phyloP scores from a whole-genome alignment of 1,140 invertebrate species.

The Heliconius nattereri region DNA sequence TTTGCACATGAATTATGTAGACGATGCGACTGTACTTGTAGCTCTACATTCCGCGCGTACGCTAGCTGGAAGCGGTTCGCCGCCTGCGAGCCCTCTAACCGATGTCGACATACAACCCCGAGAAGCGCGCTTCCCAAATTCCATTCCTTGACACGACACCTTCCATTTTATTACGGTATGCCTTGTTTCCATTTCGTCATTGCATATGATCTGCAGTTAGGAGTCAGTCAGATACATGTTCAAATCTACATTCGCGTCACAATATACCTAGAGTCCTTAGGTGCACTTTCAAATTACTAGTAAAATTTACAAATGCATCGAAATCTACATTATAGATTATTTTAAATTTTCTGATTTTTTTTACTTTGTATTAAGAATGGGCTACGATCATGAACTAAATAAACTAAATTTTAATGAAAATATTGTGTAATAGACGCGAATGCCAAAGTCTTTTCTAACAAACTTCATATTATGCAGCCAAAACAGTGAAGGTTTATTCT shows the following conservation, averaged over 20 bases:
- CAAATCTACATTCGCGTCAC: background rate
- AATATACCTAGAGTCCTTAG: too few relatives aligned
- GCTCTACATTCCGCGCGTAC: constrained; percentile 64
- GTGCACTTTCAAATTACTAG: too few relatives aligned
- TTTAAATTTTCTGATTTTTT: too few relatives aligned
- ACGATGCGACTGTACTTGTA: constrained; percentile 56
- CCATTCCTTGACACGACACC: constrained; percentile 53
- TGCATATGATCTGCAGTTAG: constrained; percentile 13
- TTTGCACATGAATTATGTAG: constrained; percentile 56
- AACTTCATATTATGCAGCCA: constrained; percentile 32
- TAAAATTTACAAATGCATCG: too few relatives aligned
- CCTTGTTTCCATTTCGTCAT: constrained; percentile 34
- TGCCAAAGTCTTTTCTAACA: background rate
- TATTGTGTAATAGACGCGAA: background rate
- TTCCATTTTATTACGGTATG: constrained; percentile 39
- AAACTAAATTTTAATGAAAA: background rate
- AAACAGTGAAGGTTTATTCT: constrained; percentile 57
- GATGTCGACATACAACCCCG: constrained; percentile 53
- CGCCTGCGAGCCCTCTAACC: constrained; percentile 58
- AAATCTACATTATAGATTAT: too few relatives aligned
- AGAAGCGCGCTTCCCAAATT: constrained; percentile 57
- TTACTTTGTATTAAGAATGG: background rate
- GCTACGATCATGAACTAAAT: background rate
- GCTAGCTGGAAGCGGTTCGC: constrained; percentile 55
- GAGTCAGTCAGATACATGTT: background rate